Conservation (phyloP, 2,113 vertebrate species). For the Notothenia rossii region DNA sequence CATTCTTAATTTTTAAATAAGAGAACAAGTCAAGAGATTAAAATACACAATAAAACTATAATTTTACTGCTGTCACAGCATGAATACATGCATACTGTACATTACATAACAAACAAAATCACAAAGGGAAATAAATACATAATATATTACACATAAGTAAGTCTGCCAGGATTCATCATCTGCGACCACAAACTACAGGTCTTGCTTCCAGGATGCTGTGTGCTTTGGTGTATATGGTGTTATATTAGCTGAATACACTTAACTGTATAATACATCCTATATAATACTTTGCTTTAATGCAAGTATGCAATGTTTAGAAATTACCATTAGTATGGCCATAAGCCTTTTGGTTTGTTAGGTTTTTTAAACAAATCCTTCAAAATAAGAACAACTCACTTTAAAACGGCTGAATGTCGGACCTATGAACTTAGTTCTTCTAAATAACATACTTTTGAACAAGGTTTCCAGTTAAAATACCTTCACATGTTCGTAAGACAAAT, state of each 20-base stretch:
- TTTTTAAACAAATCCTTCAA: not conserved
- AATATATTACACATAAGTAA: not conserved
- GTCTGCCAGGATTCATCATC: not conserved
- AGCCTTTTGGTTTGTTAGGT: not conserved
- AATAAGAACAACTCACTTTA: not conserved
- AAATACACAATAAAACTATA: not conserved
- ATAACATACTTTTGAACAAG: too few relatives aligned
- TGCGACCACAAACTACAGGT: not conserved
- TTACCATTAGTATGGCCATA: not conserved
- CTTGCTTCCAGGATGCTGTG: not conserved
- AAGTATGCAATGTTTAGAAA: not conserved
- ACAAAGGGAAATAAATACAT: not conserved
- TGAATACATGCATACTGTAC: not conserved
- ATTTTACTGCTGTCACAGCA: not conserved
- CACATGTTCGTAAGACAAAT: not conserved
- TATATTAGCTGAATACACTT: not conserved
- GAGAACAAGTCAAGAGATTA: not conserved
- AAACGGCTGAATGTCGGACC: not conserved
- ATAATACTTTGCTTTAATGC: not conserved
- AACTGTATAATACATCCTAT: not conserved
- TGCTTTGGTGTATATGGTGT: not conserved
- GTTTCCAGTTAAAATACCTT: not conserved
- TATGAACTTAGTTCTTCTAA: not conserved
- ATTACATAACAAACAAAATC: not conserved
- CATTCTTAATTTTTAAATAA: not conserved